phyloP scores from a whole-genome alignment of 2,888 invertebrate species.

The Hemaris fuciformis region DNA sequence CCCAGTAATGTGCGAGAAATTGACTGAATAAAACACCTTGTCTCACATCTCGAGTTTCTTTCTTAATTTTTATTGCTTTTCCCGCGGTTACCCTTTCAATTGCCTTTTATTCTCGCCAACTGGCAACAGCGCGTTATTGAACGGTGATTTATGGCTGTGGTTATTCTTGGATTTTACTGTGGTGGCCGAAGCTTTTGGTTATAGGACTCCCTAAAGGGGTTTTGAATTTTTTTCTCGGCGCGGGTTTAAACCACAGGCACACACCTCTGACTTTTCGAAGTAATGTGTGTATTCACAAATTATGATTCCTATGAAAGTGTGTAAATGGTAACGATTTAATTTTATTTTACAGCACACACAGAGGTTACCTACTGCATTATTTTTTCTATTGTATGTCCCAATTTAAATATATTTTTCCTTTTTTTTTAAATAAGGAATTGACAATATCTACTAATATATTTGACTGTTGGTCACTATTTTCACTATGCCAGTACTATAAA shows the following conservation, averaged over 20 bases:
- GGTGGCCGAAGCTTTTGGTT: conserved; percentile 37
- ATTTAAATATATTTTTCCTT: not conserved
- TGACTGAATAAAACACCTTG: conserved; percentile 32
- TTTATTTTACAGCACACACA: no score
- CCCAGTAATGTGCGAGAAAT: conserved; percentile 2
- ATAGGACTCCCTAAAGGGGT: not conserved
- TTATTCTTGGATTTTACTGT: conserved; percentile 59
- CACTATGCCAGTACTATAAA: no score
- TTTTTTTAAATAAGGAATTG: no score
- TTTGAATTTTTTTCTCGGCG: not conserved
- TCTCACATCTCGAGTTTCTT: conserved; percentile 18
- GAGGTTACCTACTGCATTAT: no score
- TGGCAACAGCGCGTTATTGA: conserved; percentile 60
- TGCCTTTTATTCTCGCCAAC: conserved; percentile 64
- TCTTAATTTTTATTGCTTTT: conserved; percentile 54
- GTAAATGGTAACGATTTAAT: no score
- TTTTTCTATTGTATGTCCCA: no score
- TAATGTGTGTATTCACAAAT: no score
- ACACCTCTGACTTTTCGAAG: no score
- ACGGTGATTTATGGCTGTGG: conserved; percentile 65
- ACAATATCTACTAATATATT: no score
- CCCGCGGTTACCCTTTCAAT: conserved; percentile 61
- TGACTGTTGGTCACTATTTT: no score
- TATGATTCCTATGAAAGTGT: not conserved
- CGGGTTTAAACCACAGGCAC: no score